Base-by-base conservation (phyloP, 2,113 vertebrate genomes). In the Panthera leo region DNA sequence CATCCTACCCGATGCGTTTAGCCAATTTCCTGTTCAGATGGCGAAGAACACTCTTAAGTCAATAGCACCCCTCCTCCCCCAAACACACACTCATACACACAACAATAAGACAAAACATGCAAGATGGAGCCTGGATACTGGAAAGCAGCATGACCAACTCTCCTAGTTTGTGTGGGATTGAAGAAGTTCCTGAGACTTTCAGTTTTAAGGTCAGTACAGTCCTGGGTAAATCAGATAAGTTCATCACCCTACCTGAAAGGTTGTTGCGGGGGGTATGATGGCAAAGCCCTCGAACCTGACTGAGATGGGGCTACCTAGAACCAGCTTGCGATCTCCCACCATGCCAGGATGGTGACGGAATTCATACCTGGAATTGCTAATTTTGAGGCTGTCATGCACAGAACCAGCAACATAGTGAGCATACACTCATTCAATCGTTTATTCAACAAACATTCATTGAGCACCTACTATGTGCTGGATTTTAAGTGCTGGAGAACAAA, bases 131-230 rank as follows among this genome's bases (percentile, higher is more conserved):
- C 19, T 78, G 25, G 39, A 58, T 51, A 55, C 42, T 31, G 91
- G 31, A 67, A 70, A 70, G 80, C 5, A 78, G 29, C 23, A 25
- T 16, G 5, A 91, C 29, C 5, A 11, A 27, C 12, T 21, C 34
- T 19, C 8, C 23, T 39, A 34, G 51, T 85, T 96, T 88, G 55
- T 14, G 23, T 82, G 58, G 45, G 42, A 45, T 27, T 68, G 25
- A 80, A 19, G 23, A 45, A 13, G 12, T 97, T 84, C 48, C 42
- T 84, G 5, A 91, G 48, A 83, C 63, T 78, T 83, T 89, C n/a
- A 65, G 34, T 85, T 95, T 94, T 78, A 89, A 86, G 83, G 70
- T 92, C n/a, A 76, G 39, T 27, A 42, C 4, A n/a, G 34, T 89
- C 15, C 53, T 55, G 34, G 42, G n/a, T 7, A 91, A 93, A 68